These are phyloP conservation scores for Gephyroberyx darwinii DNA, from an alignment of 2,797 vertebrate genomes.

Conservation along the genomic window DNA sequence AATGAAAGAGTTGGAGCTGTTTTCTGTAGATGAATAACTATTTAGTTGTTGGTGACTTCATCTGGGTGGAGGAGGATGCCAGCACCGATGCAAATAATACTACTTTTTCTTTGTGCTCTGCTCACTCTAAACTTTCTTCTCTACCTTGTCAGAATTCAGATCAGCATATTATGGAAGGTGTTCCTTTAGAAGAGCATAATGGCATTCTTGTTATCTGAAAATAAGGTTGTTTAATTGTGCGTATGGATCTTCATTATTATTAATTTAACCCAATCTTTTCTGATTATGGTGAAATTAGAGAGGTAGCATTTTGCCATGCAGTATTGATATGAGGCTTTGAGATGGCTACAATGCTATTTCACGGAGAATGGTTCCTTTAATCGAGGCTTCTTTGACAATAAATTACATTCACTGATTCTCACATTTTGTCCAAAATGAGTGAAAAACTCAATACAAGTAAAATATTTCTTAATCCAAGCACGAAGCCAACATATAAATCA, in stretches of 20 bases:
- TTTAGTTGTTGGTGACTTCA: constrained; percentile 62
- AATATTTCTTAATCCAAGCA: constrained; percentile 50
- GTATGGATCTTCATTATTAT: constrained; percentile 62
- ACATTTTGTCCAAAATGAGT: constrained; percentile 48
- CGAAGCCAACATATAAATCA: constrained; percentile 23
- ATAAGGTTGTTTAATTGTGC: constrained; percentile 56
- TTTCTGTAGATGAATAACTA: constrained; percentile 70
- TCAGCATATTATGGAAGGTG: constrained; percentile 19
- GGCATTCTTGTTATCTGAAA: constrained; percentile 54
- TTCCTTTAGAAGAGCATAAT: constrained; percentile 33
- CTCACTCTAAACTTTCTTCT: neutral
- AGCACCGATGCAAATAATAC: constrained; percentile 21
- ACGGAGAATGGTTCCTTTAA: constrained; percentile 72
- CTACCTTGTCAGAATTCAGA: constrained; percentile 27
- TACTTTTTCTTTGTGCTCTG: too few species aligned
- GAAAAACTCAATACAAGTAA: constrained; percentile 48
- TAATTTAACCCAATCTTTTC: constrained; percentile 54
- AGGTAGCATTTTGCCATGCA: constrained; percentile 44
- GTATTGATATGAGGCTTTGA: constrained; percentile 58
- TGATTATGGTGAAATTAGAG: constrained; percentile 56
- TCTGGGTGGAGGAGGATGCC: constrained; percentile 54
- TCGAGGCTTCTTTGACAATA: constrained; percentile 56
- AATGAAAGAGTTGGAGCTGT: neutral
- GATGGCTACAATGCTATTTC: constrained; percentile 65
- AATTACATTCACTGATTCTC: constrained; percentile 64